These are phyloP conservation scores for Teinopalpus imperialis DNA, from an alignment of 2,888 invertebrate genomes.

Conservation along the genomic window DNA sequence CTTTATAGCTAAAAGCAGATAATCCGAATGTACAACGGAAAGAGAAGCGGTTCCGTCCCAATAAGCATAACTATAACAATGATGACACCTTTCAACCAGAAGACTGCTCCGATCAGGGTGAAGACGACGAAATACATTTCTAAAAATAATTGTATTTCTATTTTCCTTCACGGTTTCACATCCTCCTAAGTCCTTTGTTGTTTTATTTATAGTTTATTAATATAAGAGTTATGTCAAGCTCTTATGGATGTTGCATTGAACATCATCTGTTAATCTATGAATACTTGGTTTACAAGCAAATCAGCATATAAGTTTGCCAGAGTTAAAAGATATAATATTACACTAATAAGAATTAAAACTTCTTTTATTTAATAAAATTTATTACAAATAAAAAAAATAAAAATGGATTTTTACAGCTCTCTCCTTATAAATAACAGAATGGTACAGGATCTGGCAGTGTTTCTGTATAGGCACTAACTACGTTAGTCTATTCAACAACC, in stretches of 20 bases:
- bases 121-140: constrained; percentile 34
- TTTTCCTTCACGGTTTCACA: too few species aligned
- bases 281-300: too few species aligned
- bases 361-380: constrained; percentile 51
- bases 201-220: too few species aligned
- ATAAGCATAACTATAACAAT: constrained; percentile 44
- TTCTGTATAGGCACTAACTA: neutral
- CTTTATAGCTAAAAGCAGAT: neutral
- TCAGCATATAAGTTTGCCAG: too few species aligned
- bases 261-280: too few species aligned
- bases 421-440: constrained; percentile 32
- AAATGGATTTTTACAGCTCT: constrained; percentile 65
- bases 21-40: neutral
- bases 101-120: constrained; percentile 56
- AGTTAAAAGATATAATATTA: too few species aligned
- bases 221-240: too few species aligned
- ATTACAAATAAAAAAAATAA: constrained; percentile 52
- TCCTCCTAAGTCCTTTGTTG: too few species aligned
- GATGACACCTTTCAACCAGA: constrained; percentile 68
- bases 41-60: constrained; percentile 35
- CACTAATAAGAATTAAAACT: constrained; percentile 22
- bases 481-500: neutral
- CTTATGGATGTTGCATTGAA: too few species aligned
- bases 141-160: neutral
- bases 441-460: constrained; percentile 15